Evolutionary conservation across 2,113 vertebrate species (phyloP).

Genomic region (Pachyramphus minor): DNA sequence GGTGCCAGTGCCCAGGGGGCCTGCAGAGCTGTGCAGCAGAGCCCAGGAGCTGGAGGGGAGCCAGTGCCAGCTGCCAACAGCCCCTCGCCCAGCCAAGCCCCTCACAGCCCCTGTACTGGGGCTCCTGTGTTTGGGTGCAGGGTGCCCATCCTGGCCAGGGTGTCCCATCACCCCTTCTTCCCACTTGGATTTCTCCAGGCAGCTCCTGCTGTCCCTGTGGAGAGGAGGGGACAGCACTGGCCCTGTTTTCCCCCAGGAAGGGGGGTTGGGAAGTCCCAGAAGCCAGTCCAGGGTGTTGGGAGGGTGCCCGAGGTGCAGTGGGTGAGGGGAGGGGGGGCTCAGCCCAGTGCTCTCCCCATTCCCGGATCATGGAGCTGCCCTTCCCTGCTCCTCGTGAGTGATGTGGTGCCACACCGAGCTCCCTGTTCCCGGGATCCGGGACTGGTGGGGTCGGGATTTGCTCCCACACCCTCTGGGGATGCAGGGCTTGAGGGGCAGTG

Average conservation of each 20-base stretch:
- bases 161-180: not conserved
- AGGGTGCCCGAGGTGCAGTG: not conserved
- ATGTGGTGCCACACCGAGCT: not conserved
- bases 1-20: not conserved
- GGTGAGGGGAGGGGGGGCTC: not conserved
- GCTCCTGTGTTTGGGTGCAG: not conserved
- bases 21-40: not conserved
- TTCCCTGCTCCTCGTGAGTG: accelerated
- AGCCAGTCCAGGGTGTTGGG: accelerated
- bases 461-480: accelerated
- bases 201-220: accelerated
- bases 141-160: not conserved
- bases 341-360: not conserved
- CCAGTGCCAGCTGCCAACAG: not conserved
- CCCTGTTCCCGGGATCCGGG: not conserved
- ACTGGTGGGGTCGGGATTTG: not conserved
- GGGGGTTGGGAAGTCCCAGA: not conserved
- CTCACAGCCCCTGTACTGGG: not conserved
- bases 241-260: no score
- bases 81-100: not conserved
- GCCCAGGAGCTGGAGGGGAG: not conserved
- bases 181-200: not conserved
- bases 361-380: accelerated
- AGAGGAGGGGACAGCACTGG: not conserved
- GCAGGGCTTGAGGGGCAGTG: accelerated